Percentiles rank a stretch among this genome's conserved stretches.
Evolutionary conservation across 2,888 invertebrate genomes (phyloP).

Genomic region (Epinotia brunnichana): DNA sequence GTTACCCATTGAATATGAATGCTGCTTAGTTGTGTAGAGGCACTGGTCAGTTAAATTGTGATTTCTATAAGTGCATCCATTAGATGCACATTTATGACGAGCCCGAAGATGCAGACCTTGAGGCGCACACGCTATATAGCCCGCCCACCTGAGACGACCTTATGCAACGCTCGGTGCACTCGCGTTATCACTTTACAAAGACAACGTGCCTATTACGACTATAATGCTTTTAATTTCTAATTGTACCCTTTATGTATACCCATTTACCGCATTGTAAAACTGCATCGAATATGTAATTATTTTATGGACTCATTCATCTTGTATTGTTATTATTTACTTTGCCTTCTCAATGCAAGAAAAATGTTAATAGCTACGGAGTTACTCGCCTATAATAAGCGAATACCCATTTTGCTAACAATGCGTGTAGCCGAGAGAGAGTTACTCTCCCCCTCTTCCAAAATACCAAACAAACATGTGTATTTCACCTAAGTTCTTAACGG

Average conservation of each 20-base stretch:
- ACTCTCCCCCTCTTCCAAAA: conserved; percentile 12
- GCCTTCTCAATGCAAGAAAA: neutral
- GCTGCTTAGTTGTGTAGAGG: neutral
- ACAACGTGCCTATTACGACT: conserved; percentile 49
- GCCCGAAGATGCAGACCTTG: conserved; percentile 51
- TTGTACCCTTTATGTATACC: conserved; percentile 22
- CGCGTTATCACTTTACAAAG: conserved; percentile 60
- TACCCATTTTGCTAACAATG: conserved; percentile 21
- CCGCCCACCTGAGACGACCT: conserved; percentile 60
- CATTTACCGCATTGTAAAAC: neutral
- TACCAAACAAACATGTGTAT: conserved; percentile 1
- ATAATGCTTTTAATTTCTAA: conserved; percentile 46
- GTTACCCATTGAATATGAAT: neutral
- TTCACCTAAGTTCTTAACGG: conserved; percentile 1
- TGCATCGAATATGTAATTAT: neutral
- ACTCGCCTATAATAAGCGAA: neutral
- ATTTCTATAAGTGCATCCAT: conserved; percentile 23
- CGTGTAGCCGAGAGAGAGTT: conserved; percentile 2
- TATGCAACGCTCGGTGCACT: conserved; percentile 62
- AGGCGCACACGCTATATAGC: conserved; percentile 49
- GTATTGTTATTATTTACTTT: neutral
- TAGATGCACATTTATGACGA: conserved; percentile 29
- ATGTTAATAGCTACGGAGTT: neutral
- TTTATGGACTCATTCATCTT: neutral
- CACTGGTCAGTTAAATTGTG: conserved; percentile 2